Conservation (phyloP, 1,140 invertebrate genomes). For the Bombus polaris region DNA sequence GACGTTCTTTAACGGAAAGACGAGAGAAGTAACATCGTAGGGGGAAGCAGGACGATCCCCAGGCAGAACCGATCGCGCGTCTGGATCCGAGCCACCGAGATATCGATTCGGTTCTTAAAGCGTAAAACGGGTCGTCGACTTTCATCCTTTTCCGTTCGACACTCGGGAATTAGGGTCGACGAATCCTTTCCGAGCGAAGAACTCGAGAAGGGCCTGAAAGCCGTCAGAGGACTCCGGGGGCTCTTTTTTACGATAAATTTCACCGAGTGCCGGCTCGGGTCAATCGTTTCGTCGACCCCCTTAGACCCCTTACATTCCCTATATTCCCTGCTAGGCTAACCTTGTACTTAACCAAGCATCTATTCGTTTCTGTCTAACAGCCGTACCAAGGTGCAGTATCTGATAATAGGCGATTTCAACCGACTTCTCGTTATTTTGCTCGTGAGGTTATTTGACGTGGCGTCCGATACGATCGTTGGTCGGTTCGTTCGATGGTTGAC, state of each 20-base stretch:
- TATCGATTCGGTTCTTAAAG: constrained; percentile 59
- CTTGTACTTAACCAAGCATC: constrained; percentile 31
- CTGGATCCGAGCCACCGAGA: constrained; percentile 51
- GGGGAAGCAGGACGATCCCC: not conserved
- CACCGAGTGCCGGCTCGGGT: constrained; percentile 62
- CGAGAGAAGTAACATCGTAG: not conserved
- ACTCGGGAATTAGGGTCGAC: constrained; percentile 64
- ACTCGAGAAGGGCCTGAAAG: constrained; percentile 58
- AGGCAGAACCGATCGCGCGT: constrained; percentile 46
- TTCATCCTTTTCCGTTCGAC: constrained; percentile 64
- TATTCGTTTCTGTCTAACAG: constrained; percentile 10
- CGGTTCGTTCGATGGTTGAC: not conserved
- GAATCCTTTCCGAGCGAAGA: constrained; percentile 63
- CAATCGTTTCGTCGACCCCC: constrained; percentile 52
- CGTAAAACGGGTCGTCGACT: constrained; percentile 59
- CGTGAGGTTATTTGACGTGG: not conserved
- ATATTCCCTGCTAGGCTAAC: constrained; percentile 1
- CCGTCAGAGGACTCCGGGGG: constrained; percentile 58
- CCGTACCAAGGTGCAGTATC: not conserved
- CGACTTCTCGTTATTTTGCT: not conserved
- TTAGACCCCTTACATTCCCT: not conserved
- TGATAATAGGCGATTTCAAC: constrained; percentile 4
- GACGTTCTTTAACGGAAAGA: constrained; percentile 29
- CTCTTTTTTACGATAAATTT: constrained; percentile 71
- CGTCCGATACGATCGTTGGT: not conserved